These are phyloP conservation scores for Drosophila tsacasi DNA, from an alignment of 1,140 invertebrate genomes.

Conservation along the genomic window DNA sequence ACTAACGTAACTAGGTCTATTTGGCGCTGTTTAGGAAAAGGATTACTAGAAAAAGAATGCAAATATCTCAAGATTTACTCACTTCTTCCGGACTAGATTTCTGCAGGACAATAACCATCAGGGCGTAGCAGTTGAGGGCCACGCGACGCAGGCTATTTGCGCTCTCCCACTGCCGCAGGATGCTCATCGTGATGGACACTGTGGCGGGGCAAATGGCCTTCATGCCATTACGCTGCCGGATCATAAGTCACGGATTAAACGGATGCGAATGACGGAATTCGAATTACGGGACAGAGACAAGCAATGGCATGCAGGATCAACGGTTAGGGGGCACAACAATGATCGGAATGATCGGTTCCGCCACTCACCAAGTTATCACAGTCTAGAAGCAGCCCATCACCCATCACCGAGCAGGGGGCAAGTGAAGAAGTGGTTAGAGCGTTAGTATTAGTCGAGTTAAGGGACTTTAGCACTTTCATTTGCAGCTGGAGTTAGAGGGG, in stretches of 20 bases:
- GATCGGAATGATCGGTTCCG: slow-evolving; percentile 47
- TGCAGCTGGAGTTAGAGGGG: slow-evolving; percentile 34
- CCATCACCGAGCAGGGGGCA: slow-evolving; percentile 59
- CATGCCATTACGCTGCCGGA: slow-evolving; percentile 87
- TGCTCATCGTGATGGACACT: slow-evolving; percentile 87
- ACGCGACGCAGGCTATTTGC: slow-evolving; percentile 81
- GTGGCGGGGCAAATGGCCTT: slow-evolving; percentile 88
- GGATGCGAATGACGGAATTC: not conserved
- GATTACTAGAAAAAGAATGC: not conserved
- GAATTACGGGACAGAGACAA: slow-evolving; percentile 10
- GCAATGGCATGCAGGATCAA: slow-evolving; percentile 37
- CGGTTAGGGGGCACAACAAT: slow-evolving; percentile 61
- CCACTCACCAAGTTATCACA: slow-evolving; percentile 85
- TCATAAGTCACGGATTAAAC: slow-evolving; percentile 10
- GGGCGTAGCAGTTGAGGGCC: slow-evolving; percentile 87
- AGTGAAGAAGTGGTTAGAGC: slow-evolving; percentile 76
- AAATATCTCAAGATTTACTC: slow-evolving; percentile 15
- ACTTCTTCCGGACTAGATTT: slow-evolving; percentile 88
- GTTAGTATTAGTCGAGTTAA: slow-evolving; percentile 77
- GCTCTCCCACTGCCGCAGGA: slow-evolving; percentile 85
- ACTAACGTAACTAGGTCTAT: slow-evolving; percentile 87
- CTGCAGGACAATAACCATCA: slow-evolving; percentile 87
- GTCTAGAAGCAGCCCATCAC: slow-evolving; percentile 81
- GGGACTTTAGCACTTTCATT: slow-evolving; percentile 75
- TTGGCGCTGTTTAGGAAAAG: slow-evolving; percentile 85